These are phyloP conservation scores for Acholoe squamosa DNA, from an alignment of 2,888 invertebrate genomes.

Conservation along the genomic window DNA sequence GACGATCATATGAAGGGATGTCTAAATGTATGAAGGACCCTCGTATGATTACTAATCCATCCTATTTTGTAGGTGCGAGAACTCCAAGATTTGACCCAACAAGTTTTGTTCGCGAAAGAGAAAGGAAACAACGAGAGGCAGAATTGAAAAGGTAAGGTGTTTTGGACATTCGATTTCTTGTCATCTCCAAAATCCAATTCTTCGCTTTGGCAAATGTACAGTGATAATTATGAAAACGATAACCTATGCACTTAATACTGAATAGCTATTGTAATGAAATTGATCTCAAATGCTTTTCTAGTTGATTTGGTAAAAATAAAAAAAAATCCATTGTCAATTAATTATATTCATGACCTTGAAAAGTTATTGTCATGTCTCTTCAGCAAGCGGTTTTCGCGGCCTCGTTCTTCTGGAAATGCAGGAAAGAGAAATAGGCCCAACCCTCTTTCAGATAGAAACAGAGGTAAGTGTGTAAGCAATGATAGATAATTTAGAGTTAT, in stretches of 20 bases:
- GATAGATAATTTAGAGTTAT: constrained; percentile 61
- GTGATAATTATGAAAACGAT: no score
- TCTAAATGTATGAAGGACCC: no score
- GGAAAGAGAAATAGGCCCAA: constrained; percentile 72
- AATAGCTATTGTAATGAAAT: no score
- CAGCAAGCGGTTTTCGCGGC: constrained; percentile 70
- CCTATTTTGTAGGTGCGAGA: constrained; percentile 67
- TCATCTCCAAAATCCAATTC: neutral
- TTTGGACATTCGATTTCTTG: no score
- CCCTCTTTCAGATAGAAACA: constrained; percentile 69
- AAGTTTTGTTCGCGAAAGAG: constrained; percentile 81
- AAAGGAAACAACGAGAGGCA: constrained; percentile 77
- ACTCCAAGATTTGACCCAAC: constrained; percentile 81
- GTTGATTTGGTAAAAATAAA: no score
- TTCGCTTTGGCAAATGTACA: no score
- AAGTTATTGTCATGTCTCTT: neutral
- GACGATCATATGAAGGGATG: no score
- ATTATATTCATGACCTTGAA: no score
- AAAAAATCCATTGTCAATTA: no score
- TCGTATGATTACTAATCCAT: no score
- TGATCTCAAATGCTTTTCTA: no score
- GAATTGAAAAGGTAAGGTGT: constrained; percentile 72
- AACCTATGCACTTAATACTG: no score
- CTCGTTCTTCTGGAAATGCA: constrained; percentile 73
- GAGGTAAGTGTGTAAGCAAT: constrained; percentile 70